These are phyloP conservation scores for Psittacula echo DNA, from an alignment of 2,797 vertebrate species.

Conservation along the genomic window DNA sequence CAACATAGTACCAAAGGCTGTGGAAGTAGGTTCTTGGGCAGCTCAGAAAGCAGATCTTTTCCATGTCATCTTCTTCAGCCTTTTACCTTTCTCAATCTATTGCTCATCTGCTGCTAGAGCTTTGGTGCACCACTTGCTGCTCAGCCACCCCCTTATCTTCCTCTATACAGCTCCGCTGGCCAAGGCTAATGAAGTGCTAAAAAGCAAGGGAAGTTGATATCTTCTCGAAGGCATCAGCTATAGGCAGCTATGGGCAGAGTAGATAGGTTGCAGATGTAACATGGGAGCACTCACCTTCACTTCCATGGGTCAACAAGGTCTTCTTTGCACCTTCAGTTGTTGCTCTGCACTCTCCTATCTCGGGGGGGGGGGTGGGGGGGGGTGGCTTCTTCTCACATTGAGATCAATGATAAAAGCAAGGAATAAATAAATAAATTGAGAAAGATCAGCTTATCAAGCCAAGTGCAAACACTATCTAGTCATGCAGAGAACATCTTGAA, in stretches of 20 bases:
- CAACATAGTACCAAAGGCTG: rapidly evolving
- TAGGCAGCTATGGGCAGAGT: neutral
- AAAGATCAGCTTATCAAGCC: slow-evolving; percentile 12
- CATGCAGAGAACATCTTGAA: neutral
- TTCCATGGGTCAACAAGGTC: neutral
- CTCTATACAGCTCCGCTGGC: neutral
- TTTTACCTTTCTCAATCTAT: neutral
- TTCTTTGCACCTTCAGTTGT: neutral
- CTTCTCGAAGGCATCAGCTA: neutral
- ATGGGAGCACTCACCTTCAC: neutral
- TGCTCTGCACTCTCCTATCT: neutral
- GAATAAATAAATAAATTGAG: slow-evolving; percentile 28
- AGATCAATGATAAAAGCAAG: neutral
- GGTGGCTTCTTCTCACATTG: neutral
- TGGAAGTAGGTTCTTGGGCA: neutral
- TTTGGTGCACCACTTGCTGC: neutral
- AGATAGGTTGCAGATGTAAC: neutral
- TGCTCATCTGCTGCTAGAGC: neutral
- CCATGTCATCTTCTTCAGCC: neutral
- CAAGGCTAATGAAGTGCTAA: neutral
- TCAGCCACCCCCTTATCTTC: neutral
- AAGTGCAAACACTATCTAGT: neutral
- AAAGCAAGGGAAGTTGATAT: neutral
- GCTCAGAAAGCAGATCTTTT: neutral
- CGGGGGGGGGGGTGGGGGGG: neutral